Conservation (phyloP, 2,797 vertebrate genomes). For the Sebastes baramenuke region DNA sequence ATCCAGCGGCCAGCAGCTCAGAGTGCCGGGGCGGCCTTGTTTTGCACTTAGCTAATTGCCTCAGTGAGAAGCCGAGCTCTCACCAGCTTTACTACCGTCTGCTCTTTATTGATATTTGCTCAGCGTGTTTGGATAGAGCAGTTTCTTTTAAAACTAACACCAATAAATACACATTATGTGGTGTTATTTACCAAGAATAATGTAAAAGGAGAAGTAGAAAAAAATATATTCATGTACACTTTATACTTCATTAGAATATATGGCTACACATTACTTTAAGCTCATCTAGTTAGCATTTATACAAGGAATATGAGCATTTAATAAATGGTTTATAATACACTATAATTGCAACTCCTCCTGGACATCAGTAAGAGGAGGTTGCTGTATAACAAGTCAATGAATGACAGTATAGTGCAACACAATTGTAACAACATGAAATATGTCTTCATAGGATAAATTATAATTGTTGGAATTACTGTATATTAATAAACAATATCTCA, state of each 20-base stretch:
- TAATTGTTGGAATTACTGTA: neutral
- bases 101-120: constrained; percentile 22
- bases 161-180: neutral
- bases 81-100: constrained; percentile 12
- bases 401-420: neutral
- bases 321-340: neutral
- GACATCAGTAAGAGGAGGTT: neutral
- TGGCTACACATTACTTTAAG: neutral
- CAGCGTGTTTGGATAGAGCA: neutral
- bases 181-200: neutral
- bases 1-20: constrained; percentile 44
- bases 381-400: neutral
- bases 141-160: neutral
- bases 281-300: neutral
- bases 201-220: neutral
- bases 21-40: constrained; percentile 25
- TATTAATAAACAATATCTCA: neutral
- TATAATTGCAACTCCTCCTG: neutral
- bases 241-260: neutral
- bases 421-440: neutral
- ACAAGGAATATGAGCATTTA: neutral
- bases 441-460: neutral
- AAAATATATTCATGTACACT: neutral
- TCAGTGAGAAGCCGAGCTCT: constrained; percentile 23
- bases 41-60: constrained; percentile 68